phyloP scores from a whole-genome alignment of 2,888 invertebrate species.

The Dilophus febrilis region DNA sequence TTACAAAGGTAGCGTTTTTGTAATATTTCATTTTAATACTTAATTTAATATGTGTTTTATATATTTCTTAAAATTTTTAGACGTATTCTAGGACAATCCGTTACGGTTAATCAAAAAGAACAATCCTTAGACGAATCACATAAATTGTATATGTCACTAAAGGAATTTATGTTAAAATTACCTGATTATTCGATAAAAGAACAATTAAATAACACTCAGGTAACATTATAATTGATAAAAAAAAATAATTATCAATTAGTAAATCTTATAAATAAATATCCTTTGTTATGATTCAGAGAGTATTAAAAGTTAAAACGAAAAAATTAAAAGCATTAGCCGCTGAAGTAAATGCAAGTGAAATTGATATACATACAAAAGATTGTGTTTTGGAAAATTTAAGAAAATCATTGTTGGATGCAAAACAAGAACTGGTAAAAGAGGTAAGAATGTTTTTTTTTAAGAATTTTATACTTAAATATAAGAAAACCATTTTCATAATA shows the following conservation, averaged over 20 bases:
- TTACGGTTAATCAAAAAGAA: constrained; percentile 17
- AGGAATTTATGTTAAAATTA: constrained; percentile 16
- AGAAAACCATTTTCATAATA: background rate
- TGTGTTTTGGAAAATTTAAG: constrained; percentile 20
- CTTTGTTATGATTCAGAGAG: constrained; percentile 11
- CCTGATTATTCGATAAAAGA: constrained; percentile 20
- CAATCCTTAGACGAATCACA: constrained; percentile 16
- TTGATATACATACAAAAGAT: constrained; percentile 23
- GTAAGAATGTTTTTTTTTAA: background rate
- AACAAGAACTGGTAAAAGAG: constrained; percentile 16
- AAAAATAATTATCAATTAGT: background rate
- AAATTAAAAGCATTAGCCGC: constrained; percentile 22
- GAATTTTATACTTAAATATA: background rate
- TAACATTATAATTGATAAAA: constrained; percentile 8
- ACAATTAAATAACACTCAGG: constrained; percentile 25
- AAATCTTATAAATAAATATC: background rate
- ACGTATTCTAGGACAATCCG: constrained; percentile 19
- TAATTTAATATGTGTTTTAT: background rate
- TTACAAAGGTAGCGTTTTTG: constrained; percentile 48
- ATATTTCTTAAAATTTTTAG: constrained; percentile 11
- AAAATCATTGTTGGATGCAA: constrained; percentile 19
- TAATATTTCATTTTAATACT: background rate
- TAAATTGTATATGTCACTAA: constrained; percentile 17
- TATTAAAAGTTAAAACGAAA: constrained; percentile 17
- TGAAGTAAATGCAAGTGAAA: constrained; percentile 23